Evolutionary conservation across 2,797 vertebrate genomes (phyloP).

Genomic region (Sphenodon punctatus): DNA sequence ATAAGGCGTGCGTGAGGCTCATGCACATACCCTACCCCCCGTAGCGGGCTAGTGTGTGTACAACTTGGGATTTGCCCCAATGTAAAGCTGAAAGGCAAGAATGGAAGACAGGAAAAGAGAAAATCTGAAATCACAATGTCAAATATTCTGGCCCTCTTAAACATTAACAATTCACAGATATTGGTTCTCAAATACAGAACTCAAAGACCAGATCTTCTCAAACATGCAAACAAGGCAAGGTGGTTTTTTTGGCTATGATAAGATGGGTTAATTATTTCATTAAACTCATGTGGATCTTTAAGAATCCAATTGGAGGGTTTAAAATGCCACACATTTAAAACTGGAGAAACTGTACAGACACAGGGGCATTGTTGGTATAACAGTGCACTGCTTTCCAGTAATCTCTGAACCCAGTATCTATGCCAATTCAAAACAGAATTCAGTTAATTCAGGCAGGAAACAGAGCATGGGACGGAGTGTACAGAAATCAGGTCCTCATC

Average conservation of each 20-base stretch:
- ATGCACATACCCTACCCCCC: no score
- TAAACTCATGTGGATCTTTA: slow-evolving; percentile 36
- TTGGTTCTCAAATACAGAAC: slow-evolving; percentile 19
- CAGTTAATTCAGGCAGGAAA: slow-evolving; percentile 88
- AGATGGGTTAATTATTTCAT: slow-evolving; percentile 41
- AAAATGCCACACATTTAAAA: slow-evolving; percentile 1
- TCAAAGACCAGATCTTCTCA: slow-evolving; percentile 6
- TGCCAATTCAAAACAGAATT: slow-evolving; percentile 79
- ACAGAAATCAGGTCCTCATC: slow-evolving; percentile 82
- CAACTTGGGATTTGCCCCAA: no score
- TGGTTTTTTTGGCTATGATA: background rate
- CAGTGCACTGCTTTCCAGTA: slow-evolving; percentile 77
- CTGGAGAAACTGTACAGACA: slow-evolving; percentile 10
- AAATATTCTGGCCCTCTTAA: slow-evolving; percentile 4
- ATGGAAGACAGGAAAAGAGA: slow-evolving; percentile 9
- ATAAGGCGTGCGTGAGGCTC: no score
- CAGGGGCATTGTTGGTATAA: slow-evolving; percentile 77
- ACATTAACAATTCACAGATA: slow-evolving; percentile 31
- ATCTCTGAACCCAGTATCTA: slow-evolving; percentile 72
- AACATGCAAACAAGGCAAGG: background rate
- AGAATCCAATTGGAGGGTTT: slow-evolving; percentile 4
- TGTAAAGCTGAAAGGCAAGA: background rate
- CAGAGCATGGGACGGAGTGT: slow-evolving; percentile 73
- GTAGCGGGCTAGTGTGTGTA: no score
- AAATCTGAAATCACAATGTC: background rate